A percentile compares a stretch with the other conserved stretches of the same genome.
These are phyloP conservation scores for Drosophila sp. DNA, from an alignment of 1,140 invertebrate species.

Conservation along the genomic window DNA sequence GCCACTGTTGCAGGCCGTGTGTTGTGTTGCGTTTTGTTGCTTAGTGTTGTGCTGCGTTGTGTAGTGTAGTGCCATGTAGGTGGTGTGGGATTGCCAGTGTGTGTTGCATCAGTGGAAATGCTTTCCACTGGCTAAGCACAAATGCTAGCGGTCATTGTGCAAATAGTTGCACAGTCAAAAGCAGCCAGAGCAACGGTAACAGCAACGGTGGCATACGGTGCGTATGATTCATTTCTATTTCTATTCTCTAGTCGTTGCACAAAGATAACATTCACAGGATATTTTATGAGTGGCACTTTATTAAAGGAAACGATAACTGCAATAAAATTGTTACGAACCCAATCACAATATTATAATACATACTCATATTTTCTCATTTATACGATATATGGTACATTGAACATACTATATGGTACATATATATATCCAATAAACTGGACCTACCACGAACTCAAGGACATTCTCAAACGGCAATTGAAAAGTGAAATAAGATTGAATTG, in stretches of 20 bases:
- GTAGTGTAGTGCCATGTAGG: too few relatives aligned
- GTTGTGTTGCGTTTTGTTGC: background rate
- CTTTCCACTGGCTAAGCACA: slow-evolving; percentile 36
- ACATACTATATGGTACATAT: background rate
- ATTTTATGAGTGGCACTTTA: slow-evolving; percentile 28
- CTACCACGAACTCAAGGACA: background rate
- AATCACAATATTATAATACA: slow-evolving; percentile 2
- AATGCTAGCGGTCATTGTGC: slow-evolving; percentile 29
- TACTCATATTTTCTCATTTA: background rate
- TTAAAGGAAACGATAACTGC: slow-evolving; percentile 15
- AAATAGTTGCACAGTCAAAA: slow-evolving; percentile 28
- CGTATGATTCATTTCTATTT: slow-evolving; percentile 35
- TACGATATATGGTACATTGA: background rate
- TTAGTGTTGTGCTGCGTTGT: background rate
- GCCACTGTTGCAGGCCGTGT: slow-evolving; percentile 26
- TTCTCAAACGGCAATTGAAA: background rate
- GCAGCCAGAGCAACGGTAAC: background rate
- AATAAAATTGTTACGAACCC: slow-evolving; percentile 18
- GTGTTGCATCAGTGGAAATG: slow-evolving; percentile 1
- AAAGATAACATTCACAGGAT: slow-evolving; percentile 29
- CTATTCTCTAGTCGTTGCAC: slow-evolving; percentile 1
- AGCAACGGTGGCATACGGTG: slow-evolving; percentile 16
- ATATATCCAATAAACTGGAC: background rate
- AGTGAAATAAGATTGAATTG: background rate
- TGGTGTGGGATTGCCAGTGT: background rate